A percentile compares a stretch with the other conserved stretches of the same genome.
Conservation (phyloP, 2,113 vertebrate species). For the Dipodomys ordii region DNA sequence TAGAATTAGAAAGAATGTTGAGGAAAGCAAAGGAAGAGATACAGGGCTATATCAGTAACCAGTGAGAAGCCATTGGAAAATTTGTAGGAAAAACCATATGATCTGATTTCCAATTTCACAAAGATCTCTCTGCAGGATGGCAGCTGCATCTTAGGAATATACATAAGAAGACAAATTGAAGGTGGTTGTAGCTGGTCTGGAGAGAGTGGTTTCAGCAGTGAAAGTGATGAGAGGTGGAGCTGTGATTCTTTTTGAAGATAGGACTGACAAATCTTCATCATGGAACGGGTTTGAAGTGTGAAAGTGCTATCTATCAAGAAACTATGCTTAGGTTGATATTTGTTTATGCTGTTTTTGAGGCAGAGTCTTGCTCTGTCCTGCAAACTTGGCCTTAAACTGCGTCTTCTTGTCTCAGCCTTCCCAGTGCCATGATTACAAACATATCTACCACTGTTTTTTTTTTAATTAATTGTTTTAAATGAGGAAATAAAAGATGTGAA, state of each 20-base stretch:
- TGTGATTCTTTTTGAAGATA: not conserved
- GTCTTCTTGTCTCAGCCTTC: not conserved
- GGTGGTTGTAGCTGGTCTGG: not conserved
- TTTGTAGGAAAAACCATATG: not conserved
- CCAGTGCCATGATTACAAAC: not conserved
- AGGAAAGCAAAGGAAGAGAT: not conserved
- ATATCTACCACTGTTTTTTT: not conserved
- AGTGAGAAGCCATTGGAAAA: not conserved
- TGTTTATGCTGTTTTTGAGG: too few relatives aligned
- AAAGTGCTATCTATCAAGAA: not conserved
- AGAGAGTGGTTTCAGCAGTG: not conserved
- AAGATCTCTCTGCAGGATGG: not conserved
- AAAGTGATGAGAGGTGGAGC: not conserved
- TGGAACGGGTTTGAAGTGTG: not conserved
- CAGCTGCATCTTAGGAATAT: rapidly evolving
- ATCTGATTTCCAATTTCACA: not conserved
- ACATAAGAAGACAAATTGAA: not conserved
- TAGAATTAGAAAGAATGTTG: constrained; percentile 1
- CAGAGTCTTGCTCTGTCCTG: not conserved
- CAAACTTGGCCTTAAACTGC: not conserved
- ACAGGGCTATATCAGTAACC: not conserved
- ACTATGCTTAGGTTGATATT: not conserved
- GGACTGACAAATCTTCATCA: not conserved
- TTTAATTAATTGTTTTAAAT: not conserved
- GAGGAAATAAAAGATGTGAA: not conserved